Percentiles rank a stretch among this genome's conserved stretches.
Conservation (phyloP, 2,113 vertebrate species). For the Potamarius usumacintae region DNA sequence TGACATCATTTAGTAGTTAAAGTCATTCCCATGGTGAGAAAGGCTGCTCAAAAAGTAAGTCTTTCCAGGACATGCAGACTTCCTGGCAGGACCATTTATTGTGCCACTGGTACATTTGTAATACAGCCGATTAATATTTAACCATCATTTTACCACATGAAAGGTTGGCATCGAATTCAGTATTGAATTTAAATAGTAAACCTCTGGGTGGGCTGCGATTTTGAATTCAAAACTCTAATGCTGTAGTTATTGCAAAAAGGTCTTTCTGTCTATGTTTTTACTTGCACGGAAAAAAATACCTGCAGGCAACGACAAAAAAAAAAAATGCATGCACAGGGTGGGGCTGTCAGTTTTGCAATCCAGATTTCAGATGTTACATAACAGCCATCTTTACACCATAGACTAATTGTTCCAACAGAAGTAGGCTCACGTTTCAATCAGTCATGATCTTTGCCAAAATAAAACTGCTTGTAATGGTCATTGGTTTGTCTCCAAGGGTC, state of each 20-base stretch:
- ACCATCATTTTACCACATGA: constrained; percentile 4
- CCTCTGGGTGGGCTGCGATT: neutral
- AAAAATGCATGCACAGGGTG: constrained; percentile 27
- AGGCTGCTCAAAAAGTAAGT: constrained; percentile 1
- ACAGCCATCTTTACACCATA: constrained; percentile 23
- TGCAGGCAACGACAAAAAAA: constrained; percentile 2
- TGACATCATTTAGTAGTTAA: constrained; percentile 44
- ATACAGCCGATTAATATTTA: constrained; percentile 21
- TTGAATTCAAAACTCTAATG: neutral
- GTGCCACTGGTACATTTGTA: neutral
- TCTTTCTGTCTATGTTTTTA: neutral
- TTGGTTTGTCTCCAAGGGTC: neutral
- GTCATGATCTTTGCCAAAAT: neutral
- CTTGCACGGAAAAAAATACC: neutral
- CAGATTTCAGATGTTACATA: constrained; percentile 38
- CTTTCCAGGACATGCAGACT: neutral
- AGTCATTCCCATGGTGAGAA: constrained; percentile 6
- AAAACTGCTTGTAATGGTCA: neutral
- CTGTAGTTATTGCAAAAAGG: neutral
- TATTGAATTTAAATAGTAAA: neutral
- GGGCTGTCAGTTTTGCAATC: constrained; percentile 27
- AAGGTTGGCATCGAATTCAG: neutral
- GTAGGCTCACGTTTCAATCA: neutral
- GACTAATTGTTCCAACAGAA: constrained; percentile 43
- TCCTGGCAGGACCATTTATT: neutral